Base-by-base conservation (phyloP, 2,888 invertebrate genomes). In the Osmoderma eremita region DNA sequence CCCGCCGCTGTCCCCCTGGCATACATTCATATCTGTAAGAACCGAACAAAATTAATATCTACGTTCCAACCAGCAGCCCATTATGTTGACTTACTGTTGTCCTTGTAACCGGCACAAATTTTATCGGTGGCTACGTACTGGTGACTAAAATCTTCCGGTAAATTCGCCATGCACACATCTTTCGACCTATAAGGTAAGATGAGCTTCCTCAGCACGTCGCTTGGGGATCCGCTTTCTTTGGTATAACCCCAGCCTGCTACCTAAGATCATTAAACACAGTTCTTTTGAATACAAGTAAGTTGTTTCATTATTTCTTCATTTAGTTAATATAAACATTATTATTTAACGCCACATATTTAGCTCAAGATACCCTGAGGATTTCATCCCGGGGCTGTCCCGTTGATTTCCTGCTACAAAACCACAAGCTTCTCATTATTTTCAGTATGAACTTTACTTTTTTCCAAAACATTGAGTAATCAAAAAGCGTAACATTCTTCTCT, bases 171-270 rank as follows among this genome's bases (percentile, higher is more conserved):
- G 18, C 49, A 49, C 12, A 22, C 49, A 22, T 49, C 22, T 8
- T 22, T 49, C 8, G 17, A 10, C 22, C 22, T 18, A 8, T 63
- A 38, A 65, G 72, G 10, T 75, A 73, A 4, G 78, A 75, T 0
- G 76, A 75, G 5, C 78, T 78, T 78, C 13, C 78, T 78, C 15
- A 75, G 73, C 1, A 78, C 74, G 2, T 1, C 10, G 20, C 49
- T 49, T 1, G 5, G 22, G 12, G 6, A 8, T 49, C 20, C 49
- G 3, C 17, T 10, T 15, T 13, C 78, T 77, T 53, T n/a, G 1
- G 39, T 13, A 8, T 17, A n/a, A 15, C 36, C 20, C 56, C 30
- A 30, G 6, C 24, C 30, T 30, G 15, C 24, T 8, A 22, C 51
- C 30, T 36, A 10, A 15, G 12, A 51, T 24, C 22, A 30, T 24